A percentile compares a stretch with the other conserved stretches of the same genome.
Evolutionary conservation across 2,113 vertebrate species (phyloP).

Genomic region (Motacilla tschutschensis): DNA sequence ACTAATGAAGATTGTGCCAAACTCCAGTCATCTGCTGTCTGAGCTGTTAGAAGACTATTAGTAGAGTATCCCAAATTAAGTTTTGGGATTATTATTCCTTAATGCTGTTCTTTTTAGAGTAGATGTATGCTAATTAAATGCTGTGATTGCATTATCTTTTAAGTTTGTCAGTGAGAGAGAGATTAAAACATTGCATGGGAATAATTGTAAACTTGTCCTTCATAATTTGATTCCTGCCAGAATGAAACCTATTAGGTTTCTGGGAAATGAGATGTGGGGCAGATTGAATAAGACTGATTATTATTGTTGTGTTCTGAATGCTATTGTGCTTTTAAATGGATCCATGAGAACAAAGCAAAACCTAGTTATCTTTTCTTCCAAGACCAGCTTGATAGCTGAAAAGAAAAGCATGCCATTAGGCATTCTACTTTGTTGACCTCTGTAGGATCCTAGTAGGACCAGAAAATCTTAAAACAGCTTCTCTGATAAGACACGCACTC

Average conservation of each 20-base stretch:
- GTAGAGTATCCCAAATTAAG: background rate
- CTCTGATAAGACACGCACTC: background rate
- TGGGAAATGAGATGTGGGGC: background rate
- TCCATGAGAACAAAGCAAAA: background rate
- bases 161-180: background rate
- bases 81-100: background rate
- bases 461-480: background rate
- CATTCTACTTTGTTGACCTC: background rate
- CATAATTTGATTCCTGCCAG: background rate
- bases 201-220: background rate
- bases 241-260: background rate
- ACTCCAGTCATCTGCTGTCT: background rate
- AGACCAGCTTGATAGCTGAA: background rate
- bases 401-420: background rate
- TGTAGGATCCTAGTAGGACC: background rate
- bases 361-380: background rate
- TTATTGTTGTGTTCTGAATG: background rate
- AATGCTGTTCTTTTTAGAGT: background rate
- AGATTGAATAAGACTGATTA: background rate
- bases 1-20: background rate
- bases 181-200: background rate
- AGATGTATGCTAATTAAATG: background rate
- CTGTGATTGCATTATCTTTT: background rate
- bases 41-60: background rate
- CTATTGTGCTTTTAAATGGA: background rate